Conservation (phyloP, 2,113 vertebrate genomes). For the Cervus canadensis region DNA sequence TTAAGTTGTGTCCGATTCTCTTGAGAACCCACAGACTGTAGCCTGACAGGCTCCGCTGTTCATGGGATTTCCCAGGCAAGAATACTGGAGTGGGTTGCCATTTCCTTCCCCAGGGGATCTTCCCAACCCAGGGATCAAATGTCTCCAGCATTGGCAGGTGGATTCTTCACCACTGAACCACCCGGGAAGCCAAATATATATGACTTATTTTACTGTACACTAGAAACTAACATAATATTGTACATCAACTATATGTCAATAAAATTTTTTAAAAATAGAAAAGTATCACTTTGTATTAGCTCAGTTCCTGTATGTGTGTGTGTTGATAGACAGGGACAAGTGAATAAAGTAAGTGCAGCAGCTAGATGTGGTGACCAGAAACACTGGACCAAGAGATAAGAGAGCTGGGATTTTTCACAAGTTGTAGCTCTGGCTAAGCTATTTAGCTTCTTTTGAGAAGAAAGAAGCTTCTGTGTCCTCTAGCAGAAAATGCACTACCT, state of each 20-base stretch:
- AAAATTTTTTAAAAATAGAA: background rate
- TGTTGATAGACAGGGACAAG: background rate
- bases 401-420: background rate
- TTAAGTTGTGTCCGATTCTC: background rate
- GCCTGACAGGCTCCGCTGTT: accelerated
- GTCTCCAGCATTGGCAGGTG: background rate
- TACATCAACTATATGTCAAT: background rate
- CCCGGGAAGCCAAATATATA: background rate
- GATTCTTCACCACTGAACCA: background rate
- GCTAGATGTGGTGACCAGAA: background rate
- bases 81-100: background rate
- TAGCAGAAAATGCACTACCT: background rate
- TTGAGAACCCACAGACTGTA: background rate
- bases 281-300: background rate
- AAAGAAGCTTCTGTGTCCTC: background rate
- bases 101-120: background rate
- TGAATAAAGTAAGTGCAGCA: background rate
- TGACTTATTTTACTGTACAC: background rate
- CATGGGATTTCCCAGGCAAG: background rate
- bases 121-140: background rate
- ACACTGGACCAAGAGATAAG: background rate
- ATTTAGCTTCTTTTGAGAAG: background rate
- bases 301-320: background rate
- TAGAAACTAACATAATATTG: background rate
- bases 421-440: background rate